A percentile compares a stretch with the other conserved stretches of the same genome.
Evolutionary conservation across 2,888 invertebrate genomes (phyloP).

Genomic region (Agonopterix subpropinquella): DNA sequence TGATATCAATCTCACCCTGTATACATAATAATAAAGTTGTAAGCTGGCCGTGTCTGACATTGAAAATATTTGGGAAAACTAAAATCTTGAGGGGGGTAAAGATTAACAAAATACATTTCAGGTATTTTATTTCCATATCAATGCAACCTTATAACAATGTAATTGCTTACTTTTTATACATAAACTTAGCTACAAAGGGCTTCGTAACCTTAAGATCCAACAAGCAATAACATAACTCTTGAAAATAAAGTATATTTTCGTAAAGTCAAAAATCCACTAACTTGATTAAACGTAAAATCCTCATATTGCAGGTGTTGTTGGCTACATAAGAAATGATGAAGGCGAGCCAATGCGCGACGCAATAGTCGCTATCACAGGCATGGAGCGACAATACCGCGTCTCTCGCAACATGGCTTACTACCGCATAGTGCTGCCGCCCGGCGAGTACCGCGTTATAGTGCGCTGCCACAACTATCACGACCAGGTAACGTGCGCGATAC

Average conservation of each 20-base stretch:
- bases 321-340: conserved; percentile 80
- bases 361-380: conserved; percentile 78
- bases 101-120: too few relatives aligned
- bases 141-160: too few relatives aligned
- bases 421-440: conserved; percentile 82
- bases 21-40: too few relatives aligned
- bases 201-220: background rate
- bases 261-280: too few relatives aligned
- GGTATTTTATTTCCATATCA: too few relatives aligned
- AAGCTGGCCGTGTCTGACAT: too few relatives aligned
- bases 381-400: conserved; percentile 75
- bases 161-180: too few relatives aligned
- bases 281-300: too few relatives aligned
- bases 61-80: too few relatives aligned
- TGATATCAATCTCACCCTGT: too few relatives aligned
- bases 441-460: conserved; percentile 78
- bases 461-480: conserved; percentile 77
- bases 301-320: conserved; percentile 76
- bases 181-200: too few relatives aligned
- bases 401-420: conserved; percentile 82
- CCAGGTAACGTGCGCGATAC: conserved; percentile 30
- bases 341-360: conserved; percentile 83
- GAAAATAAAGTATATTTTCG: background rate
- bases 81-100: too few relatives aligned
- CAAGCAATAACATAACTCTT: background rate